Percentiles rank a stretch among this genome's conserved stretches.
Evolutionary conservation across 1,140 invertebrate species (phyloP).

Genomic region (Meloidogyne floridensis): DNA sequence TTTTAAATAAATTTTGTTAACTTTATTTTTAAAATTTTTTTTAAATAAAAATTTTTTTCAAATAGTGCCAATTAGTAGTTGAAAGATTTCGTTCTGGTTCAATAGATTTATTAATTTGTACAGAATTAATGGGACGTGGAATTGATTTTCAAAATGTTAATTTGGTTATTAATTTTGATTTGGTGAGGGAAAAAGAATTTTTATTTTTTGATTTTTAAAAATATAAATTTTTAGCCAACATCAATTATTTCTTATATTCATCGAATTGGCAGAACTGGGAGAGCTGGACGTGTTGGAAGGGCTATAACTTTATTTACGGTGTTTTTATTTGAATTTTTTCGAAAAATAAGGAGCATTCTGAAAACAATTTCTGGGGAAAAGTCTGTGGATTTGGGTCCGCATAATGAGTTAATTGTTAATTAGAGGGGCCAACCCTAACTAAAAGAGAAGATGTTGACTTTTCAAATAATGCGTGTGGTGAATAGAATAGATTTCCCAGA

Average conservation of each 20-base stretch:
- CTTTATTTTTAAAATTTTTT: too few relatives aligned
- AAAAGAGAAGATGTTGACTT: too few relatives aligned
- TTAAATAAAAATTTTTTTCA: not conserved
- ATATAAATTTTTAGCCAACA: constrained; percentile 71
- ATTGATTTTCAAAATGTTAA: constrained; percentile 97
- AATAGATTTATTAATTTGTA: constrained; percentile 94
- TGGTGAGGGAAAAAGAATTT: constrained; percentile 66
- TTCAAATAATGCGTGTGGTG: too few relatives aligned
- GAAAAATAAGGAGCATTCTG: too few relatives aligned
- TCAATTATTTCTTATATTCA: constrained; percentile 91
- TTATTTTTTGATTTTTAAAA: too few relatives aligned
- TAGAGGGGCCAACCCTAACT: too few relatives aligned
- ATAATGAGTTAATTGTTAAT: too few relatives aligned
- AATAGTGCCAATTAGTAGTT: constrained; percentile 83
- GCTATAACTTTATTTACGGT: constrained; percentile 30
- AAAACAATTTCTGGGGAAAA: too few relatives aligned
- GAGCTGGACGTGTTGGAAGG: constrained; percentile 81
- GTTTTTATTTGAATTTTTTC: not conserved
- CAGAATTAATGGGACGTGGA: constrained; percentile 91
- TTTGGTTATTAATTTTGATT: constrained; percentile 95
- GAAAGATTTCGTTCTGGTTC: constrained; percentile 84
- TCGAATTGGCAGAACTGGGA: constrained; percentile 84
- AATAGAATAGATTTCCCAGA: too few relatives aligned
- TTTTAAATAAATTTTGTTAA: too few relatives aligned
- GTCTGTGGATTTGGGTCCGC: too few relatives aligned